A percentile compares a stretch with the other conserved stretches of the same genome.
Evolutionary conservation across 23 tunicate genomes (phyloP).

Genomic region (Halocynthia roretzi): DNA sequence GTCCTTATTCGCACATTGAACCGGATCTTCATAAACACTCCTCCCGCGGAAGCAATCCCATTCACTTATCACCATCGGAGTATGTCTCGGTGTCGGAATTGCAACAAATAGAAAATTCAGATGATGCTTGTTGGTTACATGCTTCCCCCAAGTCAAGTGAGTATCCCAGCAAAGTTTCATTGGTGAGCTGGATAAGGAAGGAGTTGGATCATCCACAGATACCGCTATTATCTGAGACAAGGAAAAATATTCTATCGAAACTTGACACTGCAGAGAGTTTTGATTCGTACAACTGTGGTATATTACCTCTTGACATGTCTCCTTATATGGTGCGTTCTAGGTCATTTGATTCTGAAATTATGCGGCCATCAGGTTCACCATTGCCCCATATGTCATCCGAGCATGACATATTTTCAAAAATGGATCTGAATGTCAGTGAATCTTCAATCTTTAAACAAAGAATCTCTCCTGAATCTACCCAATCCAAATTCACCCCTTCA

Average conservation of each 20-base stretch:
- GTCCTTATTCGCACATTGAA: constrained; percentile 3
- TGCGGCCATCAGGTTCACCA: too few species aligned
- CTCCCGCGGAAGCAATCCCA: neutral
- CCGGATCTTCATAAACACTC: neutral
- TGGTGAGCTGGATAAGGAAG: constrained; percentile 42
- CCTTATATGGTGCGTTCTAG: too few species aligned
- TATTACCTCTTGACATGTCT: too few species aligned
- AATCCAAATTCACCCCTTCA: neutral
- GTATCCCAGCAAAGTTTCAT: neutral
- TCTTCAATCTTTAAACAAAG: too few species aligned
- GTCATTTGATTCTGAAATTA: too few species aligned
- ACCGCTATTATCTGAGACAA: constrained; percentile 61
- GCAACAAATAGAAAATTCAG: neutral
- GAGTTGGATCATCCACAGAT: constrained; percentile 76
- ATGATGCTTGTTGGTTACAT: constrained; percentile 8
- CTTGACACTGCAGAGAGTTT: constrained; percentile 14
- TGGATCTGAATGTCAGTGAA: too few species aligned
- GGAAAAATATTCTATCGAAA: constrained; percentile 37
- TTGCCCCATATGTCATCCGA: too few species aligned
- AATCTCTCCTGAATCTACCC: neutral
- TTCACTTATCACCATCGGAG: neutral
- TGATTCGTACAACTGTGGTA: too few species aligned
- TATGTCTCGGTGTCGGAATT: neutral
- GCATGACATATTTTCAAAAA: too few species aligned
- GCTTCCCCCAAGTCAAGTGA: neutral